Conservation (phyloP, 1,140 invertebrate genomes). For the Calliopsis andreniformis region DNA sequence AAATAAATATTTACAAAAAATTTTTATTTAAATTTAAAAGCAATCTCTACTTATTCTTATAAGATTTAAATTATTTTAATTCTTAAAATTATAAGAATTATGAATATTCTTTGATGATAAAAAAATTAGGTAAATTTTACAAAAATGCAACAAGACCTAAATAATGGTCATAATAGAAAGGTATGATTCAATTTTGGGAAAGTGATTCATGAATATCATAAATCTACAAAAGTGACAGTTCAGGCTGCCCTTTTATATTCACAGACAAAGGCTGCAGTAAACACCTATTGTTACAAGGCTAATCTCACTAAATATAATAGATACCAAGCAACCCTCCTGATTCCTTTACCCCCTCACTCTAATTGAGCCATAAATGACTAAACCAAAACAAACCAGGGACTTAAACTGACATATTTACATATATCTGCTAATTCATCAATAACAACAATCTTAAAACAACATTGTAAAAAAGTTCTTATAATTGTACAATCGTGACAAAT, state of each 20-base stretch:
- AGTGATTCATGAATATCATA: background rate
- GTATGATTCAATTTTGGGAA: background rate
- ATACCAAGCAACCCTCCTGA: background rate
- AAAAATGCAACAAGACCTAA: background rate
- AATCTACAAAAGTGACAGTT: background rate
- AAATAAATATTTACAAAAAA: background rate
- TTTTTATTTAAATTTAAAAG: background rate
- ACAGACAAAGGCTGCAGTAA: background rate
- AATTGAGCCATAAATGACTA: conserved; percentile 7
- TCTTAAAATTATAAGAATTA: background rate
- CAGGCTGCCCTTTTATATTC: background rate
- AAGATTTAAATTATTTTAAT: background rate
- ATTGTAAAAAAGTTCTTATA: background rate
- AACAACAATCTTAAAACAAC: background rate
- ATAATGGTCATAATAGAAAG: background rate
- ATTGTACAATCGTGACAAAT: background rate
- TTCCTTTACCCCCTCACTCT: background rate
- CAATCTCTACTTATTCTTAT: background rate
- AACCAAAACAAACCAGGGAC: background rate
- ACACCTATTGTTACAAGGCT: conserved; percentile 16
- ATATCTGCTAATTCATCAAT: background rate
- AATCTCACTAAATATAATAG: conserved; percentile 16
- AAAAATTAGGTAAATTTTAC: background rate
- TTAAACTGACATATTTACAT: background rate
- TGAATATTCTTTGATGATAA: conserved; percentile 7